Conservation (phyloP, 2,797 vertebrate species). For the Artibeus jamaicensis region DNA sequence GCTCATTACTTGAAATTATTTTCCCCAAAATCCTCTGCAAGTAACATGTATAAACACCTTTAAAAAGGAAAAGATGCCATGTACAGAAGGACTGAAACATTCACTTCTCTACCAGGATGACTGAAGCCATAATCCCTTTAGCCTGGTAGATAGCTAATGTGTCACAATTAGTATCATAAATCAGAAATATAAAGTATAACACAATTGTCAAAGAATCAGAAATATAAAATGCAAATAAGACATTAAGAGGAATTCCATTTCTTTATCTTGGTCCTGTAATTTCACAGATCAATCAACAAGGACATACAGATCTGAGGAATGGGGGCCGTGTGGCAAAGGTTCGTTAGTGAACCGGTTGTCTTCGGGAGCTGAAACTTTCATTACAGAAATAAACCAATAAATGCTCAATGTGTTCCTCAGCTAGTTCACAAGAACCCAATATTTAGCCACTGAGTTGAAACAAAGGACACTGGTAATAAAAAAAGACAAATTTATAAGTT, state of each 20-base stretch:
- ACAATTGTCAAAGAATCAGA: background rate
- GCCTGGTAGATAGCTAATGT: background rate
- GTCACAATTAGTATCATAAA: background rate
- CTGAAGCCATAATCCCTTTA: background rate
- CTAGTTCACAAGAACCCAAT: background rate
- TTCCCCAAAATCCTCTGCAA: background rate
- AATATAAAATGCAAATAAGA: no score
- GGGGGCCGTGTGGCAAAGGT: background rate
- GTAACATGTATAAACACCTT: background rate
- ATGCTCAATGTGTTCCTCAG: background rate
- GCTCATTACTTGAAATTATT: background rate
- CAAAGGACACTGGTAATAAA: background rate
- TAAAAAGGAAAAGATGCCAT: background rate
- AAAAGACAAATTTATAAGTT: background rate
- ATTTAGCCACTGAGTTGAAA: background rate
- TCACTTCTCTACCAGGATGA: background rate
- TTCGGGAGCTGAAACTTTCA: background rate
- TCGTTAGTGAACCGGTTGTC: background rate
- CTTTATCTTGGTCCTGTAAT: background rate
- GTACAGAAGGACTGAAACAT: background rate
- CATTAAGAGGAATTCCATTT: background rate
- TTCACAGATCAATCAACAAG: conserved; percentile 1
- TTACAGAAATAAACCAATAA: background rate
- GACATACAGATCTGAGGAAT: background rate
- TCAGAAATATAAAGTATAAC: background rate